These are phyloP conservation scores for Anthophora plumipes DNA, from an alignment of 2,888 invertebrate species.

Conservation along the genomic window DNA sequence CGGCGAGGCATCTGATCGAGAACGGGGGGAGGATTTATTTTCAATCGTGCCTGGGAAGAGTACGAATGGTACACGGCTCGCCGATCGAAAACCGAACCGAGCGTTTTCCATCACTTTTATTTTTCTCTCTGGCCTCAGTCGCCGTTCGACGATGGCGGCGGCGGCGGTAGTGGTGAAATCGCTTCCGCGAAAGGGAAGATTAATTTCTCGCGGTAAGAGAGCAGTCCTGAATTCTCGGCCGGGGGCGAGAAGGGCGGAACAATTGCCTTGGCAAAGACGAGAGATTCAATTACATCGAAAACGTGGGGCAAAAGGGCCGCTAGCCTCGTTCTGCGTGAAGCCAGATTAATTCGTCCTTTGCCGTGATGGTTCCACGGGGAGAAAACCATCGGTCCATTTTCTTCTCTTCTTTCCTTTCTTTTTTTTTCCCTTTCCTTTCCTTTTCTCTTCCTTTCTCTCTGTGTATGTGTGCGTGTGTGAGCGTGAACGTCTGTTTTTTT, in stretches of 20 bases:
- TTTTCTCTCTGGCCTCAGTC: constrained; percentile 44
- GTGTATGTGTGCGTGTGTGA: too few relatives aligned
- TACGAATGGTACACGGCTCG: constrained; percentile 9
- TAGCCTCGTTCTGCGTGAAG: constrained; percentile 59
- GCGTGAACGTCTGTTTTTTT: background rate
- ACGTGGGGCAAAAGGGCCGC: constrained; percentile 70
- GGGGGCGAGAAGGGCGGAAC: constrained; percentile 61
- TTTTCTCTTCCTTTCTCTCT: too few relatives aligned
- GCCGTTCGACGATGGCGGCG: background rate
- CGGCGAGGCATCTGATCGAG: background rate
- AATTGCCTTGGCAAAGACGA: constrained; percentile 75
- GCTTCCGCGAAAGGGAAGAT: constrained; percentile 67
- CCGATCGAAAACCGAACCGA: constrained; percentile 40
- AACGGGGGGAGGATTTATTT: constrained; percentile 44
- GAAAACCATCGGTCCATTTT: constrained; percentile 25
- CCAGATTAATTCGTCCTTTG: constrained; percentile 74
- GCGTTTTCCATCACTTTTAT: constrained; percentile 53
- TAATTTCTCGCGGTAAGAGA: constrained; percentile 74
- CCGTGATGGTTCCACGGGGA: constrained; percentile 58
- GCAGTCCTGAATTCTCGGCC: constrained; percentile 60
- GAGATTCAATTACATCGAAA: constrained; percentile 80
- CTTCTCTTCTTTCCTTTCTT: background rate
- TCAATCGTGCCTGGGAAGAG: constrained; percentile 39
- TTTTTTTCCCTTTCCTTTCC: too few relatives aligned
- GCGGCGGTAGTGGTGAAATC: constrained; percentile 25